These are phyloP conservation scores for Cancer borealis DNA, from an alignment of 2,888 invertebrate genomes.

Conservation along the genomic window DNA sequence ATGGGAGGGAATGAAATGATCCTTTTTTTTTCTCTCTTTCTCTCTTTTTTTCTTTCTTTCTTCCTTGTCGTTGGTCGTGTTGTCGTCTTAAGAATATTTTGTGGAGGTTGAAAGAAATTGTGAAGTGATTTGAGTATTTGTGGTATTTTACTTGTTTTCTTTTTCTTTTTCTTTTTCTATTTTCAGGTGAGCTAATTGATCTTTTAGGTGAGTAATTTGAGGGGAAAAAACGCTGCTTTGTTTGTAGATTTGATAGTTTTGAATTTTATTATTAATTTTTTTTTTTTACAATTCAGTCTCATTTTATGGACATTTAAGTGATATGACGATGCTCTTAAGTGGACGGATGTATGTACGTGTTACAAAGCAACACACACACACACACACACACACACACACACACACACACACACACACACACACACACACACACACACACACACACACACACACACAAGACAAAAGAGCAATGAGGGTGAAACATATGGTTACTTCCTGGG, in stretches of 20 bases:
- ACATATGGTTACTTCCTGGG: conserved; percentile 25
- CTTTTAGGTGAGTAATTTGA: background rate
- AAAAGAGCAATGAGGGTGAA: background rate
- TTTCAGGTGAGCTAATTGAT: background rate
- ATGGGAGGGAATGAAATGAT: background rate
- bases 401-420: background rate
- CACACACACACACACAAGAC: background rate
- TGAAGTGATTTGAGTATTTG: background rate
- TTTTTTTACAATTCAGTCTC: too few species aligned
- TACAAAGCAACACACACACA: background rate
- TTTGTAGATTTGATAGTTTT: background rate
- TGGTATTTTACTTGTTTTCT: background rate
- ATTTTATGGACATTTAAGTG: too few species aligned
- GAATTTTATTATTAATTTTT: too few species aligned
- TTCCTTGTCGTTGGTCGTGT: too few species aligned
- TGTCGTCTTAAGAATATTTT: background rate
- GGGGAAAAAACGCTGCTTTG: background rate
- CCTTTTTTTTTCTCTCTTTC: background rate
- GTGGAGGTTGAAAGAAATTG: background rate
- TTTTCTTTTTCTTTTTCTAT: background rate
- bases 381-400: conserved; percentile 20
- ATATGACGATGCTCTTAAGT: too few species aligned
- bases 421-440: background rate
- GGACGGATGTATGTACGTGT: too few species aligned
- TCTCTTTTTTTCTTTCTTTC: background rate